Base-by-base conservation (phyloP, 2,888 invertebrate species). In the Silvanus unidentatus region DNA sequence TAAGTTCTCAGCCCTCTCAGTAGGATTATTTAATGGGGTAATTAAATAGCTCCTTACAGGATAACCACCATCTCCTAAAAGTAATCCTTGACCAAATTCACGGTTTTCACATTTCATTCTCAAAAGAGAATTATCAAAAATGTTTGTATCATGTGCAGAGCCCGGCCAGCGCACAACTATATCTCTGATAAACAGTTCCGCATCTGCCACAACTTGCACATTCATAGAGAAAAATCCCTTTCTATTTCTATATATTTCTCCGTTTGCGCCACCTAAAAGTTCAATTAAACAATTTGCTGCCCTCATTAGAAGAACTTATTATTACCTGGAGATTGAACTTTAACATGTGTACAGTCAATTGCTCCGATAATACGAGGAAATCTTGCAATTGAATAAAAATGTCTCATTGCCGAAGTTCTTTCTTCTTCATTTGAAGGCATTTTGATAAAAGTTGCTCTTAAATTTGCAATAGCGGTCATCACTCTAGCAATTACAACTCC, bases 401-500 rank as follows among this genome's bases (percentile, higher is more conserved):
- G 3, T 32, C n/a, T n/a, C 32, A 32, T 32, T n/a, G 32, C n/a
- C 5, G 3, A 3, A 11, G 3, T 11, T 32, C n/a, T 3, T 5
- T 32, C 5, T 12, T 32, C 32, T 32, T 32, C 5, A 3, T 3
- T 27, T 1, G 15, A 10, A 9, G 15, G 16, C 8, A 12, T 22
- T 8, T 6, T 12, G 2, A 34, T 16, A 16, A 11, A 10, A 9
- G 32, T 22, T 16, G 16, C 35, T 22, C 15, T 16, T 1, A 28
- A 16, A 2, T 11, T 9, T 4, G 42, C 42, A 16, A 35, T 34
- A 1, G 22, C 42, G 5, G 9, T 6, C 12, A 14, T 42, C 2
- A 52, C 47, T 39, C 40, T 15, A 16, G 34, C 34, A n/a, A 52
- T 30, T 13, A 52, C 45, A n/a, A 13, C 38, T 10, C 45, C 44